Percentiles rank a stretch among this genome's conserved stretches.
These are phyloP conservation scores for Hippocampus barbouri DNA, from an alignment of 2,113 vertebrate species.

Conservation along the genomic window DNA sequence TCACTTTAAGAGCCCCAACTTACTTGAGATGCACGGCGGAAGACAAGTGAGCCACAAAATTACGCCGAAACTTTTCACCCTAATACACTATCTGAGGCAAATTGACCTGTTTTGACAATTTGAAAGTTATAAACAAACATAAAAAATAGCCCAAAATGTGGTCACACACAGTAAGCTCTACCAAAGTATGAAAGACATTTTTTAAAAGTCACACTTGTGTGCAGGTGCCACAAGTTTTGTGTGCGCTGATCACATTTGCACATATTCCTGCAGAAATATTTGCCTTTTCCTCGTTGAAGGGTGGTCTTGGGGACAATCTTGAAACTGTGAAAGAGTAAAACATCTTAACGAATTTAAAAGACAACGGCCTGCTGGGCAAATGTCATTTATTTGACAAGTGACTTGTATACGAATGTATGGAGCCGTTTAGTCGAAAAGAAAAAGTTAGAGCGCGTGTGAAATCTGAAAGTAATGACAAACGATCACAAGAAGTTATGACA, in stretches of 20 bases:
- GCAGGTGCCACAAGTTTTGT: too few relatives aligned
- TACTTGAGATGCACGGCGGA: constrained; percentile 25
- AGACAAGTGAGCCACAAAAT: constrained; percentile 23
- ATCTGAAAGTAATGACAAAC: constrained; percentile 6
- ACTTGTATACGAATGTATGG: constrained; percentile 16
- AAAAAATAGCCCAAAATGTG: background rate
- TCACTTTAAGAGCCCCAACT: constrained; percentile 27
- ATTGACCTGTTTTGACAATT: background rate
- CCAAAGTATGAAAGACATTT: too few relatives aligned
- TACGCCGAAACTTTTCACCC: constrained; percentile 3
- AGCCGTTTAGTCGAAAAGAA: constrained; percentile 6
- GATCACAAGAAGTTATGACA: constrained; percentile 6
- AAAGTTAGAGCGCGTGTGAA: background rate
- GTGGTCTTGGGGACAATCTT: background rate
- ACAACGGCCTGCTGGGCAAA: constrained; percentile 19
- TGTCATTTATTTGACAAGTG: constrained; percentile 14
- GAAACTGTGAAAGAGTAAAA: background rate
- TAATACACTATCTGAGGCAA: background rate
- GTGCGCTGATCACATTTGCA: too few relatives aligned
- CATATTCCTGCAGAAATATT: too few relatives aligned
- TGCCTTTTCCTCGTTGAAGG: background rate
- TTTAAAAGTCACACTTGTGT: too few relatives aligned
- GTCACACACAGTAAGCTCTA: too few relatives aligned
- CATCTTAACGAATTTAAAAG: constrained; percentile 11
- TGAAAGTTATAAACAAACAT: background rate